Evolutionary conservation across 2,113 vertebrate species (phyloP), one percentile per base, ranked within the genome.

Genomic region (Scalopus aquaticus): DNA sequence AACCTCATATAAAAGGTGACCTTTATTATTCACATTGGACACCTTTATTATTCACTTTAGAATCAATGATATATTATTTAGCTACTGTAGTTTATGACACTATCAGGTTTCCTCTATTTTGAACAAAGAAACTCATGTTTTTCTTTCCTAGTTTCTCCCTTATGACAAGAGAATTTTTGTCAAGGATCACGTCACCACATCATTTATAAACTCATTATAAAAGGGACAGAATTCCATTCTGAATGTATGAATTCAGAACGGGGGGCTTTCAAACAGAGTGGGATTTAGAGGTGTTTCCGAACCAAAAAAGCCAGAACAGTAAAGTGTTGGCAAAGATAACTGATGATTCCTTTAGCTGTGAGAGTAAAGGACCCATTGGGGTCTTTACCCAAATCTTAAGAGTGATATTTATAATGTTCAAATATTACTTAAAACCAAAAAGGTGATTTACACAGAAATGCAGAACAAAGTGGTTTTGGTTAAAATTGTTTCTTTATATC

Each of bases 41-140:
- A 93, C 81, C 97, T 98, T 97, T 97, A 96, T 97, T 98, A 98
- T 97, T 97, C 97, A 97, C 95, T 39, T 44, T 94, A 95, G 97
- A 97, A 98, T 98, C 97, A 88, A 79, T 90, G 96, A 97, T 96
- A 97, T 96, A 97, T 94, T 92, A 97, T 98, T 97, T 89, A 97
- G 96, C 69, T 96, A 96, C 78, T 95, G 37, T 81, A 97, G 96
- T 97, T 96, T 98, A 92, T 95, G 96, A 98, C 97, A 97, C 94
- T 97, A 98, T 97, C 93, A 95, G 96, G 87, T 97, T 98, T 98
- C 87, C 74, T 97, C 94, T 95, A 70, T 91, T 96, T 94, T 72
- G 95, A 98, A 98, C 96, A 98, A 98, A 98, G 97, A 64, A 96
- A 95, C 69, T 80, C 93, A 72, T 97, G 98, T 98, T 97, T 96